phyloP scores from a whole-genome alignment of 2,797 vertebrate species.

The Pteropus rufus region DNA sequence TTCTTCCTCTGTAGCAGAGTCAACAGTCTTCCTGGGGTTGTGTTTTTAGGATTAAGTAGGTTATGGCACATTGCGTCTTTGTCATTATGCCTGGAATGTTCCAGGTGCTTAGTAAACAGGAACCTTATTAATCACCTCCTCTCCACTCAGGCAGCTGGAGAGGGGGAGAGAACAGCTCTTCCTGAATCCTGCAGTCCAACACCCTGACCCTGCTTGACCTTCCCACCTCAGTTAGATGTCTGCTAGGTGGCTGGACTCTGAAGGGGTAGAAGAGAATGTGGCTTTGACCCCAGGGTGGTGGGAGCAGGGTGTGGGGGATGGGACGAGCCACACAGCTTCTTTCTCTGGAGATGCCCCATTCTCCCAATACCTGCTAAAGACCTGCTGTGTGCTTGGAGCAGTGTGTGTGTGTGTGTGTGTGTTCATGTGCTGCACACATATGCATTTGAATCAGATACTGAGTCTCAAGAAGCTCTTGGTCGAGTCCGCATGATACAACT shows the following conservation, averaged over 20 bases:
- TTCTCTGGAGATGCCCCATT: background rate
- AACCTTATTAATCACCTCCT: slow-evolving; percentile 72
- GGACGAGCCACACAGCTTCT: background rate
- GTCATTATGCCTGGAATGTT: slow-evolving; percentile 67
- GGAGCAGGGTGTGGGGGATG: too few relatives aligned
- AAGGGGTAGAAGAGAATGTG: background rate
- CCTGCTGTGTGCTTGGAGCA: background rate
- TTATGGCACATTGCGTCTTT: slow-evolving; percentile 49
- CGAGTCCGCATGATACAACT: background rate
- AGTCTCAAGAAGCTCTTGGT: background rate
- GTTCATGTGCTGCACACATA: too few relatives aligned
- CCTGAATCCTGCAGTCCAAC: background rate
- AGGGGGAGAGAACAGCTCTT: background rate
- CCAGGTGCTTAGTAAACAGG: slow-evolving; percentile 73
- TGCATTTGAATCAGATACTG: background rate
- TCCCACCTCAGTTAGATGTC: background rate
- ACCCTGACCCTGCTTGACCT: background rate
- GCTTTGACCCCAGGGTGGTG: background rate
- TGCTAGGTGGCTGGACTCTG: background rate
- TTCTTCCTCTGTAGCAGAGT: slow-evolving; percentile 8
- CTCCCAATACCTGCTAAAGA: background rate
- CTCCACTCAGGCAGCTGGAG: background rate
- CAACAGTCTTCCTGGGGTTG: slow-evolving; percentile 28
- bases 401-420: background rate
- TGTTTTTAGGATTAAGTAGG: slow-evolving; percentile 56